Conservation (phyloP, 2,888 invertebrate genomes). For the Patella pellucida region DNA sequence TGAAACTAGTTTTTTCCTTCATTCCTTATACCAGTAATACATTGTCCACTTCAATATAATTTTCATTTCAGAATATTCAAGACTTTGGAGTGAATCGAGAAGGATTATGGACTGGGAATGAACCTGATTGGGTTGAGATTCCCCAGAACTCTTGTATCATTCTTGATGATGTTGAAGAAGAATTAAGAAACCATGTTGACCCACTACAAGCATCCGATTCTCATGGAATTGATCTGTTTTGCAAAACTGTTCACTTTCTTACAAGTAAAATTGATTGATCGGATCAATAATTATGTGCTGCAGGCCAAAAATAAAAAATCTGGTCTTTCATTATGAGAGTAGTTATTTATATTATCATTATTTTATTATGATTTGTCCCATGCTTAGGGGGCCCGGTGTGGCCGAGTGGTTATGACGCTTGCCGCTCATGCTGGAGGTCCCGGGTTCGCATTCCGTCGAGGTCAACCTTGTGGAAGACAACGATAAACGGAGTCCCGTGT, state of each 20-base stretch:
- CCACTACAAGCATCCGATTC: slow-evolving; percentile 11
- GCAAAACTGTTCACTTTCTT: slow-evolving; percentile 6
- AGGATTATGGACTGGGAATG: slow-evolving; percentile 10
- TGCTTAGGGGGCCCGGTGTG: background rate
- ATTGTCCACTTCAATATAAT: background rate
- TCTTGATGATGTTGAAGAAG: slow-evolving; percentile 5
- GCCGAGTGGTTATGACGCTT: too few relatives aligned
- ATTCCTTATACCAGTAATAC: background rate
- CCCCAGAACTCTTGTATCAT: slow-evolving; percentile 11
- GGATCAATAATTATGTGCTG: slow-evolving; percentile 8
- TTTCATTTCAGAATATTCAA: slow-evolving; percentile 5
- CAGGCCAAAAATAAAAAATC: too few relatives aligned
- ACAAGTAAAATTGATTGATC: slow-evolving; percentile 1
- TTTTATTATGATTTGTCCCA: background rate
- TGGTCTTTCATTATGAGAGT: background rate
- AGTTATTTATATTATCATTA: background rate
- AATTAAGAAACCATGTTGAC: slow-evolving; percentile 10
- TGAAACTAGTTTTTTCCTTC: too few relatives aligned
- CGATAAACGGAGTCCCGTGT: too few relatives aligned
- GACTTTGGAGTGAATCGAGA: slow-evolving; percentile 6
- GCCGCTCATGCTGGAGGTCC: too few relatives aligned
- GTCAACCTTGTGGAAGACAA: too few relatives aligned
- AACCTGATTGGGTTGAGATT: slow-evolving; percentile 5
- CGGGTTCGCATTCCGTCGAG: too few relatives aligned
- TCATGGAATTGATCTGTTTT: slow-evolving; percentile 9